These are phyloP conservation scores for Pterobdella sp. DNA, from an alignment of 2,888 invertebrate genomes.

Conservation along the genomic window DNA sequence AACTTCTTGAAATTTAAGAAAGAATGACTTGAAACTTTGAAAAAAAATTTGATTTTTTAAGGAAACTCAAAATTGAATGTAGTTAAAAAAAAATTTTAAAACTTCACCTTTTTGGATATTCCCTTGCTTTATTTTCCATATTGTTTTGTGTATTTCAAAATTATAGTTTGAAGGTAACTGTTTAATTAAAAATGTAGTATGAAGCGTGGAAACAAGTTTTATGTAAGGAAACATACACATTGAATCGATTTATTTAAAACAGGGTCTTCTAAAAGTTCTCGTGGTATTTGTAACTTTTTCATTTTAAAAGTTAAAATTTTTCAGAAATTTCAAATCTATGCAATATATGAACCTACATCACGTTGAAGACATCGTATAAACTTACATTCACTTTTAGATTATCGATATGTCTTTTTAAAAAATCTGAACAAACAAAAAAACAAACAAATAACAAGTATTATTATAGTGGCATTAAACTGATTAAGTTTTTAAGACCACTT, in stretches of 20 bases:
- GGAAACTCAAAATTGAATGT: background rate
- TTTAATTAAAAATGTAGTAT: background rate
- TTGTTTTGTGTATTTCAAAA: constrained; percentile 93
- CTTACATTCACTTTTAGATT: no score
- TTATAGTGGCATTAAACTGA: no score
- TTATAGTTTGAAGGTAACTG: constrained; percentile 85
- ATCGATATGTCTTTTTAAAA: no score
- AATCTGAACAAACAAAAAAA: no score
- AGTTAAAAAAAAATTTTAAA: background rate
- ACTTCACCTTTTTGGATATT: constrained; percentile 63
- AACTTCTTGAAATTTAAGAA: background rate
- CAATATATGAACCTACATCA: no score
- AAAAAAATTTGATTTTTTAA: background rate
- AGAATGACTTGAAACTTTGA: background rate
- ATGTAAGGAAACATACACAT: constrained; percentile 38
- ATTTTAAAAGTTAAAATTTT: no score
- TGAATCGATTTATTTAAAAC: constrained; percentile 42
- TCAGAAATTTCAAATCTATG: no score
- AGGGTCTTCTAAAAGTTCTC: constrained; percentile 44
- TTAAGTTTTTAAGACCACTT: no score
- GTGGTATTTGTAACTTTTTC: constrained; percentile 40
- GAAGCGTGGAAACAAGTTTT: background rate
- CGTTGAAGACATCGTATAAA: no score
- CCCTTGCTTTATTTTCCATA: constrained; percentile 84
- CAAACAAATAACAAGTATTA: no score